Percentiles rank a stretch among this genome's conserved stretches.
Conservation (phyloP, 53 echinoderm and acorn worm genomes). For the Holothuria leucospilota region DNA sequence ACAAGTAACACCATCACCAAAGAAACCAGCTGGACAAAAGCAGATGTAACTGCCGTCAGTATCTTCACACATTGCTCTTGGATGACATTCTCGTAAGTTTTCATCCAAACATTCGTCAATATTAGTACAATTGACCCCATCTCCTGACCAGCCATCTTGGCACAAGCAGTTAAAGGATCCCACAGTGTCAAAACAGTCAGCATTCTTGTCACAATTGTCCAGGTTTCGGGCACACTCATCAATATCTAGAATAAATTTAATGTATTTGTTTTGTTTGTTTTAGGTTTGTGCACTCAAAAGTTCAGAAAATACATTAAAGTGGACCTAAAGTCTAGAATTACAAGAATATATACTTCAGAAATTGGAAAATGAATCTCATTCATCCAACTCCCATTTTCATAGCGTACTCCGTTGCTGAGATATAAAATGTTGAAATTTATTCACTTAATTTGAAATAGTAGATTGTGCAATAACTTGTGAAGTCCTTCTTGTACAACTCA, state of each 20-base stretch:
- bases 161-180: conserved; percentile 78
- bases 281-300: no score
- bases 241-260: conserved; percentile 58
- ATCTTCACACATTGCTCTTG: conserved; percentile 76
- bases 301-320: no score
- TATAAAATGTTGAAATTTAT: no score
- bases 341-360: no score
- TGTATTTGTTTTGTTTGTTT: no score
- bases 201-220: conserved; percentile 67
- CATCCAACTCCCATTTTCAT: no score
- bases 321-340: no score
- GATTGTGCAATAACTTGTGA: no score
- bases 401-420: no score
- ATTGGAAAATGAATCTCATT: no score
- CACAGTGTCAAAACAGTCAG: conserved; percentile 66
- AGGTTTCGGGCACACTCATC: conserved; percentile 75
- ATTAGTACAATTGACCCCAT: conserved; percentile 71
- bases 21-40: conserved; percentile 64
- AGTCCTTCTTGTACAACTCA: no score
- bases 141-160: conserved; percentile 69
- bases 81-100: conserved; percentile 61
- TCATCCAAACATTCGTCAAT: conserved; percentile 73
- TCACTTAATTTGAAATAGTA: no score
- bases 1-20: conserved; percentile 81
- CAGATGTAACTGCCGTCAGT: conserved; percentile 77